phyloP scores from a whole-genome alignment of 2,797 vertebrate species.

The Diplodus puntazzo region DNA sequence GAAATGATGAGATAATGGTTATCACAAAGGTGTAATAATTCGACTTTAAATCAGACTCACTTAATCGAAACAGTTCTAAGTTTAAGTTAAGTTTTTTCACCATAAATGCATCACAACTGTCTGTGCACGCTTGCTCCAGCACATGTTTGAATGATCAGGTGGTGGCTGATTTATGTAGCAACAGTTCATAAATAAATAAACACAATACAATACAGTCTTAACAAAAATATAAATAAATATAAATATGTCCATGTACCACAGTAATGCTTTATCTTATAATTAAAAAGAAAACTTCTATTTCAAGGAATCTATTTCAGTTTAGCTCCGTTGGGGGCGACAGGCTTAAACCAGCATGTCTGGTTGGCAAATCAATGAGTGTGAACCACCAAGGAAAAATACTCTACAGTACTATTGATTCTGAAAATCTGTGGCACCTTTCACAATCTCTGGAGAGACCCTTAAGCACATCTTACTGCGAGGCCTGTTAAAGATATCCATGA shows the following conservation, averaged over 20 bases:
- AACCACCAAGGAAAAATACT: slow-evolving; percentile 53
- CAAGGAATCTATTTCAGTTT: slow-evolving; percentile 36
- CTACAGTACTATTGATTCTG: slow-evolving; percentile 59
- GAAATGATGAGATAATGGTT: too few species aligned
- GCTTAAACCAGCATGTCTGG: slow-evolving; percentile 61
- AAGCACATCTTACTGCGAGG: slow-evolving; percentile 34
- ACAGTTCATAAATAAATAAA: background rate
- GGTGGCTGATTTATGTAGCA: slow-evolving; percentile 4
- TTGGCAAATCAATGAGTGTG: slow-evolving; percentile 64
- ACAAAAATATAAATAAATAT: too few species aligned
- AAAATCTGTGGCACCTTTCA: slow-evolving; percentile 53
- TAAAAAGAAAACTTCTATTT: slow-evolving; percentile 33
- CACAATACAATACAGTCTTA: background rate
- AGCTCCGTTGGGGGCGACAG: slow-evolving; percentile 25
- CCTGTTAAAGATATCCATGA: slow-evolving; percentile 21
- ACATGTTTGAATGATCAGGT: background rate
- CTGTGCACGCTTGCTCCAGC: background rate
- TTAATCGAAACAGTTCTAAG: background rate
- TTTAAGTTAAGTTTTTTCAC: background rate
- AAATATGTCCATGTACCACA: background rate
- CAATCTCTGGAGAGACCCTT: slow-evolving; percentile 49
- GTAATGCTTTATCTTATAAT: slow-evolving; percentile 20
- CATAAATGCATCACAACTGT: background rate
- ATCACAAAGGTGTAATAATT: background rate
- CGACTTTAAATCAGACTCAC: background rate